Evolutionary conservation across 2,888 invertebrate species (phyloP).

Genomic region (Hyalella azteca): DNA sequence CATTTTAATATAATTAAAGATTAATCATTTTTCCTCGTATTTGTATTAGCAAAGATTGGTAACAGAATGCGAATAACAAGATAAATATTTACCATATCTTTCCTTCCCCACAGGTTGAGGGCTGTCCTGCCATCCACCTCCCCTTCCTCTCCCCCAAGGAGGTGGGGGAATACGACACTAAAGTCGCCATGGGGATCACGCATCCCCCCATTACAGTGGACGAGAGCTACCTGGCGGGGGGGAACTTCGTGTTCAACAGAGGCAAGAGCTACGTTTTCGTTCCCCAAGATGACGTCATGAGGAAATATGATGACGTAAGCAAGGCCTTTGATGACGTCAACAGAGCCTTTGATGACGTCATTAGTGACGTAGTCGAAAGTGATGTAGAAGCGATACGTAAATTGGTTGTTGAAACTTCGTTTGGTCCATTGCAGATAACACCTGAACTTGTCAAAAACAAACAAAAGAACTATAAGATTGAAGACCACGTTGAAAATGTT

Average conservation of each 20-base stretch:
- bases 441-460: too few relatives aligned
- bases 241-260: slow-evolving; percentile 45
- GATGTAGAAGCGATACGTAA: neutral
- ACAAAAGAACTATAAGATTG: too few relatives aligned
- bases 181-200: neutral
- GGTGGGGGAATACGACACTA: slow-evolving; percentile 2
- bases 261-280: slow-evolving; percentile 44
- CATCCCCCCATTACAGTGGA: slow-evolving; percentile 42
- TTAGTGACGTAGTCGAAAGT: neutral
- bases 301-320: too few relatives aligned
- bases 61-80: too few relatives aligned
- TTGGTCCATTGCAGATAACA: too few relatives aligned
- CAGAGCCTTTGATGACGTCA: neutral
- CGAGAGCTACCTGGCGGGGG: slow-evolving; percentile 40
- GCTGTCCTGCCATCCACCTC: slow-evolving; percentile 38
- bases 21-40: too few relatives aligned
- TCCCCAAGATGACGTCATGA: neutral
- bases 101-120: slow-evolving; percentile 30
- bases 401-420: neutral
- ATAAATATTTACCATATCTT: too few relatives aligned
- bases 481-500: too few relatives aligned
- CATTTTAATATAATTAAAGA: too few relatives aligned
- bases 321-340: neutral
- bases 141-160: slow-evolving; percentile 45
- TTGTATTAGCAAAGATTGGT: too few relatives aligned